Conservation (phyloP, 2,113 vertebrate genomes). For the Chloebia gouldiae region DNA sequence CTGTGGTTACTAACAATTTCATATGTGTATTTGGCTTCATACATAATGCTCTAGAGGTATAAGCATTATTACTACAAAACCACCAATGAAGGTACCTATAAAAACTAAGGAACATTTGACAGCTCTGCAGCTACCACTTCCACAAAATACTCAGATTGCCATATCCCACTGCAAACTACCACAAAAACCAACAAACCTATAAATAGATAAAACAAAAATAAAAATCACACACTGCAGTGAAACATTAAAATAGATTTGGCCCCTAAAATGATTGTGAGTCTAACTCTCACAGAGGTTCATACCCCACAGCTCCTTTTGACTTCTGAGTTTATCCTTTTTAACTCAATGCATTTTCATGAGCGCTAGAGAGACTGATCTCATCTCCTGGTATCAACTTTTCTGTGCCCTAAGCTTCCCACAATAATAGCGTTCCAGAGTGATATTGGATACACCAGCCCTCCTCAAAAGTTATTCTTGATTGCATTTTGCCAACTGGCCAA, state of each 20-base stretch:
- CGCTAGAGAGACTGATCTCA: not conserved
- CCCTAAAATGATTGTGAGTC: not conserved
- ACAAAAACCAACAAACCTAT: not conserved
- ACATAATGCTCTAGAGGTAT: not conserved
- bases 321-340: not conserved
- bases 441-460: not conserved
- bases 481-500: slow-evolving; percentile 2
- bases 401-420: not conserved
- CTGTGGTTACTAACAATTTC: not conserved
- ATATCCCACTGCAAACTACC: not conserved
- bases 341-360: not conserved
- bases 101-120: not conserved
- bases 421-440: not conserved
- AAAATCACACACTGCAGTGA: not conserved
- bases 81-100: not conserved
- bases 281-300: not conserved
- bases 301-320: not conserved
- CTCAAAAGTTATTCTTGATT: slow-evolving; percentile 6
- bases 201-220: not conserved
- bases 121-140: not conserved
- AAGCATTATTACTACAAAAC: not conserved
- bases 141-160: not conserved
- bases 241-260: not conserved
- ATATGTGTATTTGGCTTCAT: not conserved
- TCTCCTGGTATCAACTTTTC: not conserved